Base-by-base conservation (phyloP, 2,888 invertebrate genomes). In the Mythimna loreyi region DNA sequence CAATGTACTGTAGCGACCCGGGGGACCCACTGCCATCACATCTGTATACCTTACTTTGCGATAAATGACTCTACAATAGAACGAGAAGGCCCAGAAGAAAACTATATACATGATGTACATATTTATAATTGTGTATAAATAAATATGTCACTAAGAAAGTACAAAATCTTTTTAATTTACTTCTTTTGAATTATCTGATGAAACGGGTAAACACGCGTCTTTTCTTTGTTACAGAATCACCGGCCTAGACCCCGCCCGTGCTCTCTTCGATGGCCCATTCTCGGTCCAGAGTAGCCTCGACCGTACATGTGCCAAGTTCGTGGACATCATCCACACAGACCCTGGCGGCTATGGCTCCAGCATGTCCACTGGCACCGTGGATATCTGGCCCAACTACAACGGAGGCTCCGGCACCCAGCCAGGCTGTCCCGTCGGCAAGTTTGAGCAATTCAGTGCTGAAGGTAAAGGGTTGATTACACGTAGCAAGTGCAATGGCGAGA, bases 251-350 rank as follows among this genome's bases (percentile, higher is more conserved):
- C 97, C 97, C 11, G 97, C 97, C 1, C 93, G 96, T 56, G 96
- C 96, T 0, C 86, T 96, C 3, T 97, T 96, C 82, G 97, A 97
- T 78, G 96, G 96, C 50, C 83, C 90, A 0, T 86, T 93, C 11
- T 81, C 89, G 0, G 30, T 93, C 1, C 81, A 87, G 16, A 81
- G 65, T 2, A 93, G 92, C 0, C 80, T 97, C 25, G 96, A 93
- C 79, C 92, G 94, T 19, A 93, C 92, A 0, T 96, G 96, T 84
- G 97, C 96, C 0, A 92, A 91, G 61, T 96, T 96, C 73, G 97
- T 97, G 55, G 96, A 97, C 90, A 96, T 97, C 43, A 96, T 97
- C 60, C 97, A 97, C 87, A 97, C 97, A 5, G 97, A 97, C 87
- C 96, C 97, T 13, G 96, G 96, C 76, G 91, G 96, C 28, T 97